Evolutionary conservation across 2,888 invertebrate species (phyloP).

Genomic region (Seira sanloemensis): DNA sequence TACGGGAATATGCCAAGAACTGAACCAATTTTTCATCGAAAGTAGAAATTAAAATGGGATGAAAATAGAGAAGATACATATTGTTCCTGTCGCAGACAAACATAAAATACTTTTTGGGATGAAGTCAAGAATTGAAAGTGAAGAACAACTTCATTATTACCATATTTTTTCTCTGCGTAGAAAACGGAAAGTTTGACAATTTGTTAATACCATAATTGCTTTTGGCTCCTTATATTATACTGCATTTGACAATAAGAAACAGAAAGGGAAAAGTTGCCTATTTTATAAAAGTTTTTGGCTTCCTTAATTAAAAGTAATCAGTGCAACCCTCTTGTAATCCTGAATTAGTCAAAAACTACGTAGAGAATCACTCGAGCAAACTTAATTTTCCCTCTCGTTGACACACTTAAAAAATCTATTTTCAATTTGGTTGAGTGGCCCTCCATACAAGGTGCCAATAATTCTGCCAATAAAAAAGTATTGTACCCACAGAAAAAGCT

Average conservation of each 20-base stretch:
- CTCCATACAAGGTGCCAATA: not conserved
- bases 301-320: conserved; percentile 51
- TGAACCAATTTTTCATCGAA: not conserved
- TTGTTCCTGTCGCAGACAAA: not conserved
- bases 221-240: conserved; percentile 21
- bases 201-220: conserved; percentile 46
- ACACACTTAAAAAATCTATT: not conserved
- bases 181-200: conserved; percentile 38
- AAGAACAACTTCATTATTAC: not conserved
- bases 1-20: not conserved
- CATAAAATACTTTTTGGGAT: not conserved
- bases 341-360: conserved; percentile 13
- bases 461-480: not conserved
- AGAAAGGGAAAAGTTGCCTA: not conserved
- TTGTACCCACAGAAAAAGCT: not conserved
- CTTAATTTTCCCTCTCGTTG: not conserved
- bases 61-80: not conserved
- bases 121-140: not conserved
- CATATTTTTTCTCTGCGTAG: not conserved
- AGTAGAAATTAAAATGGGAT: not conserved
- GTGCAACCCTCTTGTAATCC: not conserved
- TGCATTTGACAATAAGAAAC: not conserved
- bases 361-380: not conserved
- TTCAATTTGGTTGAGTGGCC: not conserved
- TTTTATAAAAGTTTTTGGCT: conserved; percentile 19